Base-by-base conservation (phyloP, 2,888 invertebrate genomes). In the Matsumyia berberina region DNA sequence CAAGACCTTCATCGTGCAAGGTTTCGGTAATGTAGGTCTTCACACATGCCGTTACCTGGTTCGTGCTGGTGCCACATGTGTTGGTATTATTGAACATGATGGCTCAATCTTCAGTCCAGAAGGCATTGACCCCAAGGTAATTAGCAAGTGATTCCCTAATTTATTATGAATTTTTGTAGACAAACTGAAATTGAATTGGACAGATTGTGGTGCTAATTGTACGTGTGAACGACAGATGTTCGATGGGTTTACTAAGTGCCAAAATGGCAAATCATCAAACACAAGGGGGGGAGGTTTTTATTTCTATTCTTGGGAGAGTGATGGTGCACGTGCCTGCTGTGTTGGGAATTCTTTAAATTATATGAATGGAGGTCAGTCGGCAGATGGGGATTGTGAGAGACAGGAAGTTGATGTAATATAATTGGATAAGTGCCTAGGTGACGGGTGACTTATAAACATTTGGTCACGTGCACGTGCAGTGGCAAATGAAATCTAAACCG, bases 1-100 rank as follows among this genome's bases (percentile, higher is more conserved):
- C 90, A 94, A 97, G 91, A 96, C 96, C 3, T 96, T 95, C 88
- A 96, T 97, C 88, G 92, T 97, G 55, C 94, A 96, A 91, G 96
- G 96, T 58, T 95, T 95, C 89, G 96, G 96, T 90, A 97, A 97
- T 92, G 97, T 97, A 67, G 97, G 97, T 88, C 93, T 95, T 86
- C 96, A 95, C 91, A 93, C 95, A 11, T 94, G 94, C 89, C 91
- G 95, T 53, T 96, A 95, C 89, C 92, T 96, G 82, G 93, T 93
- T 87, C 91, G 94, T 82, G 93, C 93, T 51, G 96, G 96, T 15
- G 95, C 95, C 64, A 95, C 94, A 89, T 93, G 95, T 88, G 93
- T 96, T 86, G 96, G 95, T 57, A 93, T 96, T 9, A 92, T 94
- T 73, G 96, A 96, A 91, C 92, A 90, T 62, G 94, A 95, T 88